Base-by-base conservation (phyloP, 2,113 vertebrate species). In the Heptranchias perlo region DNA sequence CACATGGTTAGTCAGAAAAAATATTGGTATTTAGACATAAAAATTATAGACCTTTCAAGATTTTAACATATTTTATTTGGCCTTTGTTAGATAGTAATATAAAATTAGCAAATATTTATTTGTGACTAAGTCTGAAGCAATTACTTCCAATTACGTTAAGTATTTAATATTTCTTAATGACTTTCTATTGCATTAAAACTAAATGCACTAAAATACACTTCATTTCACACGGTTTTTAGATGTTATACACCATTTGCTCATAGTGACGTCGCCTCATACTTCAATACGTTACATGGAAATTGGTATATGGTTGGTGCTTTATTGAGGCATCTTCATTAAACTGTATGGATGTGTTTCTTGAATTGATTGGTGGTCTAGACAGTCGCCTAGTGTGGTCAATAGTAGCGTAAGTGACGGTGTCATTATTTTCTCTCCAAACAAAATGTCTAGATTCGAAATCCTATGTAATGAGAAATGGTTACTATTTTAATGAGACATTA, bases 341-440 rank as follows among this genome's bases (percentile, higher is more conserved):
- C 44, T 69, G 94, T 39, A 31, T 31, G 8, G 94, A 52, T 69
- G 44, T 67, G 44, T 69, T 95, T 95, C 64, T 73, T 69, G 65
- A 13, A 35, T 95, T 95, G 65, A 6, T 47, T 73, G 64, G 44
- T 95, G 64, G 94, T 31, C 65, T 47, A 35, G 64, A 7, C 47
- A 95, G 65, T 35, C 94, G 64, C 31, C 65, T 95, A 18, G 62
- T 95, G 47, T 95, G 94, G 65, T 95, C 94, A 67, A 95, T 95
- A 39, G 94, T 95, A 2, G 94, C 94, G 16, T 95, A 95, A 67
- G 94, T 95, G 11, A 69, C 94, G n/a, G n/a, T n/a, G 6, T 95
- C 94, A 31, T 31, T 69, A 69, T 69, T 95, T 95, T 95, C 39
- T 28, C 18, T 52, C 94, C 94, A 49, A 69, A n/a, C n/a, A n/a